Evolutionary conservation across 92 coral and sea anemone genomes (phyloP), one percentile per base, ranked within the genome.

Genomic region (Montipora capitata): DNA sequence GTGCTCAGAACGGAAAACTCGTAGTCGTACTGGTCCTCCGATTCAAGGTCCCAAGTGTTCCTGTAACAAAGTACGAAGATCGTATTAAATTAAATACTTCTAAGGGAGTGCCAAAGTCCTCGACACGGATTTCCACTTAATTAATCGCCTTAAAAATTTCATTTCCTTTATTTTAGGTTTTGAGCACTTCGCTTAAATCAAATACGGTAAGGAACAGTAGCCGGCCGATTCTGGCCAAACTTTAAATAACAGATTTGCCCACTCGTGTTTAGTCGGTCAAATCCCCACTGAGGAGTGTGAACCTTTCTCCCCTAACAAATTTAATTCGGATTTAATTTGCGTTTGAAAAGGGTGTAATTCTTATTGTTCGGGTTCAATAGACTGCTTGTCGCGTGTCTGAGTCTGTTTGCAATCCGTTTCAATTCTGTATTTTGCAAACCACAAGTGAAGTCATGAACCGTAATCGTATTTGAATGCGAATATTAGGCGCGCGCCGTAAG

Each of bases 81-180:
- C 61, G 13, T 10, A 9, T 40, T 49, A 18, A n/a, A 73, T 73
- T 73, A 43, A 49, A 7, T 18, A 15, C 5, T 49, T 2, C 15
- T 52, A 17, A 43, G 77, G 77, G 51, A 44, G 77, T 73, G 58
- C 77, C 77, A 73, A 73, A 73, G 40, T 59, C 59, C 7, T 13
- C 10, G 12, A 73, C 61, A 38, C 61, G 58, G 59, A n/a, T 73
- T 73, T 49, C 77, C 58, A 8, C 72, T 10, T 38, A 67, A 35
- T 10, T 67, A 67, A 35, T 38, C 72, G 43, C 13, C 68, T 63
- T 63, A 63, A 63, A 8, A 63, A 17, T 17, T 7, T 57, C 63
- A 2, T 63, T 40, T 63, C 27, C 35, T 27, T 27, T 27, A 27
- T 27, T 27, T 27, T 2, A 27, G 35, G 2, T 27, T 27, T 27